Conservation (phyloP, 2,888 invertebrate genomes). For the Eilema caniola region DNA sequence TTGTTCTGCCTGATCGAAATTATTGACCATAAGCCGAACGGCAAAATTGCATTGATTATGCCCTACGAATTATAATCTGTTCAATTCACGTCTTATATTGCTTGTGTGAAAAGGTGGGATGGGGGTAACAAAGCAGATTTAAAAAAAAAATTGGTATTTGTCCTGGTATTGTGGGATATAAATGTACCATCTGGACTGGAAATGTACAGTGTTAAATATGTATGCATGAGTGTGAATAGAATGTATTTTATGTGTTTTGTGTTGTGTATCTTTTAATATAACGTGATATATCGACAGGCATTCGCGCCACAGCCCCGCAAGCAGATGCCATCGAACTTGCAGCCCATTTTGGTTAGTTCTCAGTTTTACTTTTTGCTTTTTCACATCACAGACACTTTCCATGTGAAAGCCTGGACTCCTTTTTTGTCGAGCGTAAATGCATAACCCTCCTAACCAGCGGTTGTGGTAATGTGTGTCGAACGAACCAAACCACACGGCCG, state of each 20-base stretch:
- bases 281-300: conserved; percentile 28
- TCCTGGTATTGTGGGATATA: not conserved
- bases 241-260: not conserved
- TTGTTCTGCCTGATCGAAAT: too few species aligned
- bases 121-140: not conserved
- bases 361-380: not conserved
- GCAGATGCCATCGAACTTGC: conserved; percentile 20
- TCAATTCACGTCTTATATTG: not conserved
- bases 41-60: too few species aligned
- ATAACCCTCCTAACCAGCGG: too few species aligned
- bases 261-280: conserved; percentile 2
- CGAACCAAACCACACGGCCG: too few species aligned
- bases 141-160: not conserved
- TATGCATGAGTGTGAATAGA: not conserved
- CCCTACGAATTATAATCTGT: not conserved
- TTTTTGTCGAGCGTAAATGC: too few species aligned
- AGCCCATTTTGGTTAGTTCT: conserved; percentile 22
- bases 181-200: conserved; percentile 4
- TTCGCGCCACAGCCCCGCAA: conserved; percentile 26
- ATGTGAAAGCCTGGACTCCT: too few species aligned
- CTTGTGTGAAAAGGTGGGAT: not conserved
- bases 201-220: not conserved
- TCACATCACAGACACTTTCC: too few species aligned
- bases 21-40: too few species aligned
- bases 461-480: too few species aligned